Base-by-base conservation (phyloP, 2,888 invertebrate species). In the Bombyx huttoni region DNA sequence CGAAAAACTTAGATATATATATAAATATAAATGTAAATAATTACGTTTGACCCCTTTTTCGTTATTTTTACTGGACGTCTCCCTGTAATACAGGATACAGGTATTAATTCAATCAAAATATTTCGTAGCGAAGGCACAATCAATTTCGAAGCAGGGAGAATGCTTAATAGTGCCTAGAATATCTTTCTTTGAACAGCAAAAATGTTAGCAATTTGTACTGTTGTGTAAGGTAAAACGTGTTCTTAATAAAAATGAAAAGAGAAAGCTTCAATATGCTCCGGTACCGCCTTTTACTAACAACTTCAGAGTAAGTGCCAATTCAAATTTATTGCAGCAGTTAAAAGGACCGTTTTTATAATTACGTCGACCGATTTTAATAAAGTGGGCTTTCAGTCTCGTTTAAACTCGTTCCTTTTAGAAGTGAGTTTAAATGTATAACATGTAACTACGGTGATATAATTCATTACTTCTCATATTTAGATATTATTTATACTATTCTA, bases 321-420 rank as follows among this genome's bases (percentile, higher is more conserved):
- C 40, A 40, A 12, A 40, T 40, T 40, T 40, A 40, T 40, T 40
- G 12, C 40, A 12, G 40, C 40, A 40, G 40, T 40, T 40, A 40
- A 40, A 40, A 1, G 8, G 40, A 40, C 8, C 49, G 51, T 34
- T 40, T 40, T 40, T 40, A 40, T 40, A 40, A 40, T 40, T 40
- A 40, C 40, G 12, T 6, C 40, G 40, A 12, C 1, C 7, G 13
- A 52, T 48, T 46, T 50, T 40, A 34, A 33, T 56, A 7, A 53
- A 55, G 45, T 54, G 35, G 47, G 53, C 40, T 14, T 13, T 45
- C 33, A 12, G 40, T 24, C 47, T 9, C n/a, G n/a, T n/a, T n/a
- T 48, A 40, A 24, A 24, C 24, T 24, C 24, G 2, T 24, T 24
- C 24, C 24, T 24, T 24, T 24, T 24, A 24, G 24, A 24, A 24